A percentile compares a stretch with the other conserved stretches of the same genome.
phyloP scores from a whole-genome alignment of 2,113 vertebrate species.

The Ammodytes dubius region DNA sequence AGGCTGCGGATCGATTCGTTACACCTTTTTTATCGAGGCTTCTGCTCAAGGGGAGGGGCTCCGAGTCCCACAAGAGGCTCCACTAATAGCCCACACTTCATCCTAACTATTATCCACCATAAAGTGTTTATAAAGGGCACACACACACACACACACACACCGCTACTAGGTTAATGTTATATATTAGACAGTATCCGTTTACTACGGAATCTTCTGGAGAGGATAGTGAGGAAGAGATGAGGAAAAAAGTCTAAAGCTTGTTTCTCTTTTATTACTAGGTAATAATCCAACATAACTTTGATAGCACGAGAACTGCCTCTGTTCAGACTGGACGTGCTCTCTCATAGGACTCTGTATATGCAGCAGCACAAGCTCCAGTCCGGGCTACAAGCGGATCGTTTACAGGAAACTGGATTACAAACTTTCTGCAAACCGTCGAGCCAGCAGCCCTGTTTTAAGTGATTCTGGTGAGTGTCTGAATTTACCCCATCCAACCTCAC shows the following conservation, averaged over 20 bases:
- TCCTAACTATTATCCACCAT: conserved; percentile 79
- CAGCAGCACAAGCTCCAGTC: background rate
- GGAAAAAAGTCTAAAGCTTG: conserved; percentile 14
- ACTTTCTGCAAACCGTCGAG: conserved; percentile 29
- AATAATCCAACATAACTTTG: conserved; percentile 37
- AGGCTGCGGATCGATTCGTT: conserved; percentile 93
- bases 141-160: conserved; percentile 11
- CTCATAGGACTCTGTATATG: conserved; percentile 3
- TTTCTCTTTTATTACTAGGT: conserved; percentile 7
- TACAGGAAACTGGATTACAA: conserved; percentile 46
- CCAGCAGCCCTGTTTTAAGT: background rate
- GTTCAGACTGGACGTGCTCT: conserved; percentile 28
- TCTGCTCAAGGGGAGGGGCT: conserved; percentile 96
- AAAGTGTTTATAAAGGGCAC: conserved; percentile 82
- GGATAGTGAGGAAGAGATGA: background rate
- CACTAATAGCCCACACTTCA: conserved; percentile 73
- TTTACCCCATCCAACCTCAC: conserved; percentile 6
- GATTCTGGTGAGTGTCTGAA: conserved; percentile 71
- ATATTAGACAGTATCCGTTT: conserved; percentile 42
- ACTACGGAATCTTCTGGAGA: background rate
- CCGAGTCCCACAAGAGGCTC: conserved; percentile 76
- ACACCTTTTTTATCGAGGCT: conserved; percentile 93
- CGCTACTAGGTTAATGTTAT: conserved; percentile 55
- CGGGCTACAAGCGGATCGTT: conserved; percentile 10
- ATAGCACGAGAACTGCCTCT: conserved; percentile 30